These are phyloP conservation scores for Drosophila subpulchrella DNA, from an alignment of 1,140 invertebrate genomes.

Conservation along the genomic window DNA sequence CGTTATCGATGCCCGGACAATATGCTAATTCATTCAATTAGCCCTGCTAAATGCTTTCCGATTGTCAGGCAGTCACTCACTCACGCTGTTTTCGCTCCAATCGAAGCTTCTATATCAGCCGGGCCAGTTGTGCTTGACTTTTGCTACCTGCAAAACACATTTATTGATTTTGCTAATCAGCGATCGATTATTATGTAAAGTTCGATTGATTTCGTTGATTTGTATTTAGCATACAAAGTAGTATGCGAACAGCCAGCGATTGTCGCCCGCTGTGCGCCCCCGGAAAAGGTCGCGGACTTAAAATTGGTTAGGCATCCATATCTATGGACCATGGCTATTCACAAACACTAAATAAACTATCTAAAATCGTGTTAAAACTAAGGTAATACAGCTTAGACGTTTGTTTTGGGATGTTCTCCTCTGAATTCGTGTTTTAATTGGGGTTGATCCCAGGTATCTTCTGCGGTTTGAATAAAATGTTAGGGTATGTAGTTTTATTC, in stretches of 20 bases:
- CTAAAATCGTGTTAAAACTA: conserved; percentile 5
- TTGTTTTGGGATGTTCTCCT: background rate
- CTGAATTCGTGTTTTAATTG: conserved; percentile 3
- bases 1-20: conserved; percentile 49
- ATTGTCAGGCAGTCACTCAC: conserved; percentile 21
- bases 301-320: conserved; percentile 9
- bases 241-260: conserved; percentile 6
- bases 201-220: conserved; percentile 61
- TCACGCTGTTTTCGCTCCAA: conserved; percentile 5
- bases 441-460: background rate
- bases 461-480: background rate
- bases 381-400: background rate
- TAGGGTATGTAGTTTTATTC: too few relatives aligned
- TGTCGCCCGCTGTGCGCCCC: conserved; percentile 35
- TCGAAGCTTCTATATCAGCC: conserved; percentile 12
- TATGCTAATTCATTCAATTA: conserved; percentile 80
- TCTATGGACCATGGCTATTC: background rate
- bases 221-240: conserved; percentile 72
- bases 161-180: conserved; percentile 82
- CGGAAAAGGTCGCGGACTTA: conserved; percentile 24
- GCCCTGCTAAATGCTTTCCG: conserved; percentile 53
- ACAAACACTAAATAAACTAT: conserved; percentile 22
- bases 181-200: conserved; percentile 77
- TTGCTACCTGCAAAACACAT: conserved; percentile 77
- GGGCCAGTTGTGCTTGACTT: conserved; percentile 55